These are phyloP conservation scores for Raja brachyura DNA, from an alignment of 2,113 vertebrate genomes.

Conservation along the genomic window DNA sequence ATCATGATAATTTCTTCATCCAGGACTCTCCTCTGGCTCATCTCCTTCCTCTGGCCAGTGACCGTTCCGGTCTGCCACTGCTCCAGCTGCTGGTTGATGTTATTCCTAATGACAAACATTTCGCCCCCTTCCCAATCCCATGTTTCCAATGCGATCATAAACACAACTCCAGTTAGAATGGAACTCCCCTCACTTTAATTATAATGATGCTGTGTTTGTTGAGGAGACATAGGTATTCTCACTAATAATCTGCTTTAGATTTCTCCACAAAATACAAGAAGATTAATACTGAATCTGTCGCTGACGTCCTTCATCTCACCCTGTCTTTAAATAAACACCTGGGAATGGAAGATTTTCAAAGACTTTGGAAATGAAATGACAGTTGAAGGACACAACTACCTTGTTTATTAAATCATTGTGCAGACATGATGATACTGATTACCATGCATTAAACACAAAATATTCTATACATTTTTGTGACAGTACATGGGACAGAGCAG, in stretches of 20 bases:
- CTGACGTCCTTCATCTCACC: not conserved
- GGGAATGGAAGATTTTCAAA: not conserved
- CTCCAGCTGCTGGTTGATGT: no score
- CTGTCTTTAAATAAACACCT: not conserved
- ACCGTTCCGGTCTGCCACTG: no score
- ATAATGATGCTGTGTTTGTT: not conserved
- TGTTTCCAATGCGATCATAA: not conserved
- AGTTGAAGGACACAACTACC: conserved; percentile 3
- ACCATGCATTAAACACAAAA: not conserved
- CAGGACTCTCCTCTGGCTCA: not conserved
- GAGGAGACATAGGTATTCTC: not conserved
- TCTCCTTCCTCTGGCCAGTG: not conserved
- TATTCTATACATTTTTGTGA: conserved; percentile 25
- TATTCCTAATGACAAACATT: no score
- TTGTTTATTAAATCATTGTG: not conserved
- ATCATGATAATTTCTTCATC: no score
- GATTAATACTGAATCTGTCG: conserved; percentile 11
- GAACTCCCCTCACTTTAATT: not conserved
- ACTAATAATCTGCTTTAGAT: not conserved
- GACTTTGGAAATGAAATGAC: not conserved
- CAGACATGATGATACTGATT: not conserved
- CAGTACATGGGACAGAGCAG: not conserved
- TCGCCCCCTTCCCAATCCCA: not conserved
- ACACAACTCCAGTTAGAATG: not conserved
- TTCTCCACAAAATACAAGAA: not conserved